These are phyloP conservation scores for Argyresthia albistria DNA, from an alignment of 2,888 invertebrate species.

Conservation along the genomic window DNA sequence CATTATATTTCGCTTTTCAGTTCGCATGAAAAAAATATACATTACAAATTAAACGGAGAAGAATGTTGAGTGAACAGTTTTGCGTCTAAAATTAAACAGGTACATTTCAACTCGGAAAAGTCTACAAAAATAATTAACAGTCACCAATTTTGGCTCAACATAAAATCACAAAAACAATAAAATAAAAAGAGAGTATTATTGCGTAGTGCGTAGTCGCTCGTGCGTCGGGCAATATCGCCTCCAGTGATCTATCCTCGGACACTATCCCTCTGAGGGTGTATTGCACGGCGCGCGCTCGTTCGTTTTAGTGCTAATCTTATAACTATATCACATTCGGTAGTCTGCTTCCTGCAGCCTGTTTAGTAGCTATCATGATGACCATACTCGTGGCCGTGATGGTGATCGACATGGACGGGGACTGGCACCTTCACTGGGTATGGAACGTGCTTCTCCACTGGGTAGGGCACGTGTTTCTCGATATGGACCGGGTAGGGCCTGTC, in stretches of 20 bases:
- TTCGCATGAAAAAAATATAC: constrained; percentile 29
- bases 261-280: constrained; percentile 41
- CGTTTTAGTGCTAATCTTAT: constrained; percentile 56
- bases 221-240: constrained; percentile 31
- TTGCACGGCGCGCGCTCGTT: constrained; percentile 41
- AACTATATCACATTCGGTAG: constrained; percentile 68
- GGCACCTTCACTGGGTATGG: constrained; percentile 77
- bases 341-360: constrained; percentile 65
- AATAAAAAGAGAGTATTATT: constrained; percentile 41
- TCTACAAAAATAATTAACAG: constrained; percentile 26
- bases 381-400: constrained; percentile 61
- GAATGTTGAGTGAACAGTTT: constrained; percentile 11
- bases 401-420: constrained; percentile 63
- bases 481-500: constrained; percentile 76
- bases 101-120: constrained; percentile 59
- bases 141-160: constrained; percentile 40
- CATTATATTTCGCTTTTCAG: constrained; percentile 39
- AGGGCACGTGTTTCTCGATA: constrained; percentile 77
- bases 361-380: constrained; percentile 69
- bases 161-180: constrained; percentile 43
- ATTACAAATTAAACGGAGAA: constrained; percentile 11
- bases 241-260: constrained; percentile 30
- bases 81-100: constrained; percentile 50
- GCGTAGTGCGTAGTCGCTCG: constrained; percentile 46
- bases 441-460: constrained; percentile 74